phyloP scores from a whole-genome alignment of 2,113 vertebrate genomes.

The Junco hyemalis region DNA sequence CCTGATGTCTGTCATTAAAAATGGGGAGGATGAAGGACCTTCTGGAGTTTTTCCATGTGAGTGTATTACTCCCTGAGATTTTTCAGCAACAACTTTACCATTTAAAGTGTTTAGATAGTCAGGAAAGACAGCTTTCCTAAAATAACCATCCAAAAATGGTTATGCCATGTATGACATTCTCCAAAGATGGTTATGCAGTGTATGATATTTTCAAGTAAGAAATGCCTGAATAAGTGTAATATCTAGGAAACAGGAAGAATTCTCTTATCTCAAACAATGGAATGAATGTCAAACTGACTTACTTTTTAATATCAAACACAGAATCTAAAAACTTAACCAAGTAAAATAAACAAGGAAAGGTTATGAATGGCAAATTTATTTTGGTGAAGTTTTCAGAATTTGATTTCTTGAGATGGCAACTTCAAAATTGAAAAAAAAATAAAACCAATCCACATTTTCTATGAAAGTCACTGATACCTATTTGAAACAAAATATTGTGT shows the following conservation, averaged over 20 bases:
- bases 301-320: not conserved
- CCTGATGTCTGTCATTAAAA: not conserved
- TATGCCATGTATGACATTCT: not conserved
- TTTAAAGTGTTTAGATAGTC: slow-evolving; percentile 39
- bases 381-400: not conserved
- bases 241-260: not conserved
- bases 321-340: not conserved
- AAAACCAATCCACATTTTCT: not conserved
- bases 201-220: not conserved
- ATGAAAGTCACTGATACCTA: not conserved
- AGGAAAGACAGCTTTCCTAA: slow-evolving; percentile 41
- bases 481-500: not conserved
- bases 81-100: slow-evolving; percentile 29
- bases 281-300: not conserved
- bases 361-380: not conserved
- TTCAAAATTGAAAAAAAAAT: not conserved
- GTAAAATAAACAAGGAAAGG: not conserved
- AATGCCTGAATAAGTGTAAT: not conserved
- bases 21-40: not conserved
- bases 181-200: slow-evolving; percentile 31
- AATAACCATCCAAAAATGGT: slow-evolving; percentile 55
- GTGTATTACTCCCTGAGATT: not conserved
- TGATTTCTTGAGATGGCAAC: not conserved
- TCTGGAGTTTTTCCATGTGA: not conserved
- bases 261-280: not conserved